Evolutionary conservation across 2,797 vertebrate species (phyloP).

Genomic region (Alcedo atthis): DNA sequence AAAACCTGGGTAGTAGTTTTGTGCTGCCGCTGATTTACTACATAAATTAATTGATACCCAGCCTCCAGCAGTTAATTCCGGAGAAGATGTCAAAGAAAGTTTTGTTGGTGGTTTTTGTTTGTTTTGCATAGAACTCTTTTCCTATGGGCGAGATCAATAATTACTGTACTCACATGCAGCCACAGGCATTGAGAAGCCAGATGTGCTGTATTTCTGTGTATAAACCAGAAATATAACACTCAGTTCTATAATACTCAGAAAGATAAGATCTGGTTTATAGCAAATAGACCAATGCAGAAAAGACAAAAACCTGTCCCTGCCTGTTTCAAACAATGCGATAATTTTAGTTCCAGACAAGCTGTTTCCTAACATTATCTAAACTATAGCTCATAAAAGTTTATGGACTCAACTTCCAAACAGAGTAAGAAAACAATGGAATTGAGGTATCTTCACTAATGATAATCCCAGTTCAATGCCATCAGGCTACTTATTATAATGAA

Average conservation of each 20-base stretch:
- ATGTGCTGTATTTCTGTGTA: background rate
- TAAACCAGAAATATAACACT: background rate
- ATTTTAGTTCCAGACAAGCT: slow-evolving; percentile 60
- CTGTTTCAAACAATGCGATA: slow-evolving; percentile 57
- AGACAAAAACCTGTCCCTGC: slow-evolving; percentile 46
- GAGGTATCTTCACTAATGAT: background rate
- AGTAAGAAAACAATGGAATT: slow-evolving; percentile 21
- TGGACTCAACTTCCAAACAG: slow-evolving; percentile 8
- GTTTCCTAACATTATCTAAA: slow-evolving; percentile 68
- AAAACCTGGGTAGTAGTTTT: background rate
- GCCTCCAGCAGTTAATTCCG: background rate
- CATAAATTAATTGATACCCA: background rate
- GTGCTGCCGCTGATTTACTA: background rate
- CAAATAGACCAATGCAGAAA: slow-evolving; percentile 25
- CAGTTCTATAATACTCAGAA: slow-evolving; percentile 16
- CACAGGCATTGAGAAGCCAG: slow-evolving; percentile 4
- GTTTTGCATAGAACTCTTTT: background rate
- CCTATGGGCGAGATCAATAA: background rate
- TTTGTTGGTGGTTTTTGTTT: background rate
- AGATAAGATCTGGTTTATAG: slow-evolving; percentile 48
- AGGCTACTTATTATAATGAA: background rate
- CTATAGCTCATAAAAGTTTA: slow-evolving; percentile 65
- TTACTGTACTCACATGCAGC: background rate
- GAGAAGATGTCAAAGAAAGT: background rate
- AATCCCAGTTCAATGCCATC: background rate